These are phyloP conservation scores for Anoplophora glabripennis DNA, from an alignment of 1,140 invertebrate genomes.

Conservation along the genomic window DNA sequence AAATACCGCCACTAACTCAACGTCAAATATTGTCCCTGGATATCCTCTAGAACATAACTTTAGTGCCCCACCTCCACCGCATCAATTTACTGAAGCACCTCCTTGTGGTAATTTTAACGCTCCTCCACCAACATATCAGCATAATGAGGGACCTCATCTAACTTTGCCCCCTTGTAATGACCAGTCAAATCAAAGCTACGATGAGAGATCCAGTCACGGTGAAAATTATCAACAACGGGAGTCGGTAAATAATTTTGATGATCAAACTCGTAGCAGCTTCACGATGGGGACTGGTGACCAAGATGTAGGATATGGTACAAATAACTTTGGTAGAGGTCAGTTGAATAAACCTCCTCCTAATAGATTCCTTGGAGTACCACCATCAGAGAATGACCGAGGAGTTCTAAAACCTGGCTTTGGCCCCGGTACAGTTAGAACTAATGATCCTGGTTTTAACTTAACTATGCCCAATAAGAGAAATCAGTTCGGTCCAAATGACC, in stretches of 20 bases:
- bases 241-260: slow-evolving; percentile 39
- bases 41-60: slow-evolving; percentile 10
- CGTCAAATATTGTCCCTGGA: neutral
- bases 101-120: slow-evolving; percentile 1
- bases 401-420: neutral
- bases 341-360: slow-evolving; percentile 2
- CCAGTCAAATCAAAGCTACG: slow-evolving; percentile 30
- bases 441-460: slow-evolving; percentile 2
- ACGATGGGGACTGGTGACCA: slow-evolving; percentile 30
- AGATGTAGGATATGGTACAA: slow-evolving; percentile 12
- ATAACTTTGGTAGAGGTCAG: slow-evolving; percentile 5
- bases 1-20: neutral
- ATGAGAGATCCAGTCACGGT: slow-evolving; percentile 19
- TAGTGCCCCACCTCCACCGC: neutral
- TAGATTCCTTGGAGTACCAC: neutral
- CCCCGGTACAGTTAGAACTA: neutral
- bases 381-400: neutral
- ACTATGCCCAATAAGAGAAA: slow-evolving; percentile 1
- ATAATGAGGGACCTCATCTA: neutral
- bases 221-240: slow-evolving; percentile 25
- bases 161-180: slow-evolving; percentile 14
- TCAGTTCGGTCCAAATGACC: slow-evolving; percentile 1
- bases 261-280: slow-evolving; percentile 43
- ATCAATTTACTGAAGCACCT: neutral
- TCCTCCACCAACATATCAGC: neutral